Conservation (phyloP, 2,888 invertebrate genomes). For the Papilio demoleus region DNA sequence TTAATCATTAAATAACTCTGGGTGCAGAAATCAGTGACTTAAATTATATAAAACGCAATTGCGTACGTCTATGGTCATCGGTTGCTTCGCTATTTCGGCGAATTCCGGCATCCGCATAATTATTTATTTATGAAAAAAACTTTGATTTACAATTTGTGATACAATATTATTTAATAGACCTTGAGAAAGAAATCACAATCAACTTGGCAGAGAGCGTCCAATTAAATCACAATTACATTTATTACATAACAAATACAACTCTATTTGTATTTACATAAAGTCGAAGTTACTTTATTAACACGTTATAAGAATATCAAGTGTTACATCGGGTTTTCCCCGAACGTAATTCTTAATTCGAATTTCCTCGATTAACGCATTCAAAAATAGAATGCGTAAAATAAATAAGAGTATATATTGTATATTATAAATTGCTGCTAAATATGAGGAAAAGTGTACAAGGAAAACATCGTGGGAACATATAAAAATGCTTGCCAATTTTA, state of each 20-base stretch:
- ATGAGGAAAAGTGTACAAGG: not conserved
- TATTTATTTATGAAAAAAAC: no score
- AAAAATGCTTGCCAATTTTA: not conserved
- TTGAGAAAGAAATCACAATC: slow-evolving; percentile 10
- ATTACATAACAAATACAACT: slow-evolving; percentile 4
- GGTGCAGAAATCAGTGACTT: no score
- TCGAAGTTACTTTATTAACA: not conserved
- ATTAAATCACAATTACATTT: slow-evolving; percentile 3
- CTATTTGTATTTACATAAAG: not conserved
- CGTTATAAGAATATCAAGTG: not conserved
- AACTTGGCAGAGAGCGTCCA: slow-evolving; percentile 7
- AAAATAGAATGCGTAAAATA: not conserved
- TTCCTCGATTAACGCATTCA: not conserved
- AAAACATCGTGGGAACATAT: not conserved
- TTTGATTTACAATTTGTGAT: not conserved
- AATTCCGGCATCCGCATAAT: no score
- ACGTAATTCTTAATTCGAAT: slow-evolving; percentile 20
- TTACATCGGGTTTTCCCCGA: slow-evolving; percentile 18
- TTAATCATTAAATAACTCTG: not conserved
- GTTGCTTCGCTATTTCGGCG: no score
- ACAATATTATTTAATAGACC: not conserved
- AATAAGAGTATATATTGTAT: not conserved
- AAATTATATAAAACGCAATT: no score
- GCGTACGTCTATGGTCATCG: no score
- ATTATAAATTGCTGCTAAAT: not conserved